Conservation (phyloP, 2,888 invertebrate species). For the Eumacrocentrus americanus region DNA sequence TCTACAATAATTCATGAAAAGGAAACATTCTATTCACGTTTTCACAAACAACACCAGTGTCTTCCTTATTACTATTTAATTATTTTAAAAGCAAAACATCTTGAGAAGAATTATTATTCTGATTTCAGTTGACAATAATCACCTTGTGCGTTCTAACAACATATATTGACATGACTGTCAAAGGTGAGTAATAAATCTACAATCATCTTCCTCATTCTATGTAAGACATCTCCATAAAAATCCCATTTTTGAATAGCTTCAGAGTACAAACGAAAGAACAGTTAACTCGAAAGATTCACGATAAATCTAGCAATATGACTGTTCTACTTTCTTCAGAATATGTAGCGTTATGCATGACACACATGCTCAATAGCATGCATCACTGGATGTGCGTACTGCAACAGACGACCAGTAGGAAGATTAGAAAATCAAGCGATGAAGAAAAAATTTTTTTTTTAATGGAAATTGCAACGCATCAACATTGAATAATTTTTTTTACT, state of each 20-base stretch:
- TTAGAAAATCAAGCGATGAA: conserved; percentile 11
- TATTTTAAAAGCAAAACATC: background rate
- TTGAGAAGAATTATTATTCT: conserved; percentile 1
- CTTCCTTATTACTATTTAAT: conserved; percentile 10
- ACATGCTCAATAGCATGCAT: conserved; percentile 44
- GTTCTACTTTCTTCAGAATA: conserved; percentile 47
- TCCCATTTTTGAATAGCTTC: too few relatives aligned
- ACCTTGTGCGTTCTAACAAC: conserved; percentile 38
- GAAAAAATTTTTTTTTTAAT: background rate
- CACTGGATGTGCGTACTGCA: conserved; percentile 27
- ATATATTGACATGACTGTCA: conserved; percentile 41
- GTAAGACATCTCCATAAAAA: too few relatives aligned
- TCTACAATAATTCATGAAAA: background rate
- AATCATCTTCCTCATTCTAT: too few relatives aligned
- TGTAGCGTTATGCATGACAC: conserved; percentile 45
- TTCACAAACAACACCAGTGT: background rate
- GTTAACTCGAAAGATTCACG: conserved; percentile 4
- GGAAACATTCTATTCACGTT: background rate
- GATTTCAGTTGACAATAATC: conserved; percentile 32
- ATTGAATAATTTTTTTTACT: conserved; percentile 14
- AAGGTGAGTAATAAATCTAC: conserved; percentile 41
- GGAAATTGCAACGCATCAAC: conserved; percentile 11
- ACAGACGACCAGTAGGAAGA: conserved; percentile 9
- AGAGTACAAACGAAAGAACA: background rate
- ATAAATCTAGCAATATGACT: conserved; percentile 37